Base-by-base conservation (phyloP, 2,797 vertebrate species). In the Hirundo rustica region DNA sequence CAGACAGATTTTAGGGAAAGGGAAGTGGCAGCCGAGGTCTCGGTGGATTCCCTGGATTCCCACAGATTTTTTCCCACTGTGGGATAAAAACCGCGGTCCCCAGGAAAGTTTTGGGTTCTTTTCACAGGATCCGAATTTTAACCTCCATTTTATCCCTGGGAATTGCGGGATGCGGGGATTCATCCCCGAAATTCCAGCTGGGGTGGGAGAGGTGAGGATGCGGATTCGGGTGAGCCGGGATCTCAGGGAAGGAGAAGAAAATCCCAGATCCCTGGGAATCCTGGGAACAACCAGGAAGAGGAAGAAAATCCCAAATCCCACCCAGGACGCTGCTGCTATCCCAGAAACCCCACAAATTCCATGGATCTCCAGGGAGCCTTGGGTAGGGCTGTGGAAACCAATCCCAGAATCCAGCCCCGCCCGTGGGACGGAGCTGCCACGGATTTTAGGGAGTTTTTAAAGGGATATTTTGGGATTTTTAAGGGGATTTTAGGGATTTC, bases 81-180 rank as follows among this genome's bases (percentile, higher is more conserved):
- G 29, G 47, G 75, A 45, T 54, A 26, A 38, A 82, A 82, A 61
- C 2, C 4, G 0, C 3, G 29, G 6, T 34, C 47, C 16, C 44
- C 5, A 0, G 0, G 1, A 8, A 61, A 87, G 34, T 34, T 95
- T 73, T 4, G 11, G 34, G 45, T 75, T 94, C 9, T 0, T 81
- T 93, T 73, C 4, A 0, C 13, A 23, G 13, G 38, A 16, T 21
- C 13, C 0, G 4, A 15, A 6, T 17, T 70, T 36, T 7, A 21
- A 13, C 3, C 4, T 10, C 13, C 0, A 0, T 47, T 62, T 88
- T 16, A 40, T 15, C 71, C 40, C 29, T 7, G 38, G 45, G 26
- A 62, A 36, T 1, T 9, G 4, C 0, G 0, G 14, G 14, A 9
- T 19, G 27, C 1, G 1, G 80, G 66, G 79, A 7, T 5, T 60